Evolutionary conservation across 2,888 invertebrate species (phyloP), one percentile per base, ranked within the genome.

Genomic region (Idaea aversata): DNA sequence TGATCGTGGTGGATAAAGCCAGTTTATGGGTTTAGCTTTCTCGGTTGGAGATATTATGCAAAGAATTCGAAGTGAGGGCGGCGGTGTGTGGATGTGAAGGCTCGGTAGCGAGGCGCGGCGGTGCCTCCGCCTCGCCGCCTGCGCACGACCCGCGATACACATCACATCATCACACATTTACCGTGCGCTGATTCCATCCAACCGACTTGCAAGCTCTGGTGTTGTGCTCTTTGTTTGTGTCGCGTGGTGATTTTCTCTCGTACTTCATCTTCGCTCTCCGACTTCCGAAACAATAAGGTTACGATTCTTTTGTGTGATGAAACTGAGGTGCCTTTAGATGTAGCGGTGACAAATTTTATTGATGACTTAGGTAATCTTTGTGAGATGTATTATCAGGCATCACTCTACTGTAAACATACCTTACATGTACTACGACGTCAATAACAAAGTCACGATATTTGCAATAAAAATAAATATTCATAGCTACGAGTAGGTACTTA

Each of bases 31-130:
- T 70, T 77, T 72, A 90, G 91, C 90, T 91, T 91, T 92, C 91
- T 87, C 88, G 84, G 80, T 88, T 92, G 90, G 10, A 47, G 47
- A 13, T 47, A 91, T 88, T 88, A 93, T 91, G 89, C 92, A 90
- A 91, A 88, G 90, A 91, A 92, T 92, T 91, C 85, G 69, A 59
- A 88, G 85, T 79, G 89, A 90, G 86, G 92, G 92, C 91, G 92
- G 92, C 91, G 88, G 86, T 88, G 87, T 85, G 85, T 88, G 87
- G 86, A 86, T 85, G 84, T 81, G 79, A 86, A 84, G 82, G 77
- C 75, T 80, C 83, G 82, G 83, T 82, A 85, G 84, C 82, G 83
- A 82, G 86, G 83, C 79, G 84, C 80, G 83, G 81, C 88, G 89
- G 88, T 77, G 25, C 61, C 72, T 66, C 63, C 63, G 67, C 67